A percentile compares a stretch with the other conserved stretches of the same genome.
These are phyloP conservation scores for Brachymystax lenok DNA, from an alignment of 2,797 vertebrate species.

Conservation along the genomic window DNA sequence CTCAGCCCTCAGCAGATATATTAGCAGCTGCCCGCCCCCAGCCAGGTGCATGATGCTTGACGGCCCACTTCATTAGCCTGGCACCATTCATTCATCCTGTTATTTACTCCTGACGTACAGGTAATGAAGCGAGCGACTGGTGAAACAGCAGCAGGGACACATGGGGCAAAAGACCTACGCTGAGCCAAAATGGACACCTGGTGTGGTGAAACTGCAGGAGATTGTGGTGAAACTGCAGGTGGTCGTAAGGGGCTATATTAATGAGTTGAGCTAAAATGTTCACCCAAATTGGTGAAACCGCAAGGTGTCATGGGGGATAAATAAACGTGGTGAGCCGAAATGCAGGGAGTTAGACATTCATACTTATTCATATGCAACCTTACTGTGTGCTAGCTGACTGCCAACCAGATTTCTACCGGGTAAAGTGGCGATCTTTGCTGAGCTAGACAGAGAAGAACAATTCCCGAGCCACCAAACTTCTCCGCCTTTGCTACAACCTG, in stretches of 20 bases:
- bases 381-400: neutral
- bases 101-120: conserved; percentile 61
- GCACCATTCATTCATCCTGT: conserved; percentile 52
- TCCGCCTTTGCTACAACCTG: conserved; percentile 22
- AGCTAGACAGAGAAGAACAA: neutral
- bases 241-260: neutral
- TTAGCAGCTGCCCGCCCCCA: conserved; percentile 58
- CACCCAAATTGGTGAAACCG: neutral
- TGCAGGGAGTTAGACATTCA: too few relatives aligned
- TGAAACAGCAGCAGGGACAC: conserved; percentile 35
- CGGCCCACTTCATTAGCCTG: conserved; percentile 52
- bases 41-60: conserved; percentile 26
- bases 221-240: conserved; percentile 32
- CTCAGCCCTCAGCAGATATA: conserved; percentile 56
- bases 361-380: neutral
- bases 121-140: conserved; percentile 55
- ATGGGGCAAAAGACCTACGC: conserved; percentile 23
- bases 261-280: neutral
- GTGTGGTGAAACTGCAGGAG: conserved; percentile 4
- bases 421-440: neutral
- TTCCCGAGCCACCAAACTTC: conserved; percentile 19
- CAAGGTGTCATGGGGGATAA: neutral
- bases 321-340: conserved; percentile 4
- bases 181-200: conserved; percentile 58
- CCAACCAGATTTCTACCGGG: neutral